Evolutionary conservation across 2,888 invertebrate species (phyloP).

Genomic region (Acrobeloides nanus): DNA sequence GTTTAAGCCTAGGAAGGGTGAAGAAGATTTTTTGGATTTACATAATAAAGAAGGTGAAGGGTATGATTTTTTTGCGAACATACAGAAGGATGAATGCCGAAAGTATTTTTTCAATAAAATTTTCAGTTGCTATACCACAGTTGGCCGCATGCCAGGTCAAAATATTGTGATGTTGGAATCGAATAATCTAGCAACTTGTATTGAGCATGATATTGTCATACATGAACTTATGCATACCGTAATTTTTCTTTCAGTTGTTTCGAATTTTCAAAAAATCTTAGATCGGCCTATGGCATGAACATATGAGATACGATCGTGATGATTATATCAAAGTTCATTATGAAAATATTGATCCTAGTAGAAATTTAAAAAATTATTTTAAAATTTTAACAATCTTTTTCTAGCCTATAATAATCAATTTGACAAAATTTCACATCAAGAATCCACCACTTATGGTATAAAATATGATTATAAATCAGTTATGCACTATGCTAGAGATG

Average conservation of each 20-base stretch:
- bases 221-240: conserved; percentile 36
- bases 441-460: conserved; percentile 39
- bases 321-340: conserved; percentile 39
- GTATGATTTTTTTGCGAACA: conserved; percentile 13
- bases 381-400: conserved; percentile 7
- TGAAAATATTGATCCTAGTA: conserved; percentile 34
- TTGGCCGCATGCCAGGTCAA: conserved; percentile 35
- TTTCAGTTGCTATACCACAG: conserved; percentile 44
- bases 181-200: conserved; percentile 36
- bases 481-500: conserved; percentile 28
- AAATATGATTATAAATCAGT: conserved; percentile 36
- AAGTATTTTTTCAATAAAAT: not conserved
- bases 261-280: too few relatives aligned
- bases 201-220: conserved; percentile 31
- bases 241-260: conserved; percentile 6
- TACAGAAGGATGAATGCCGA: not conserved
- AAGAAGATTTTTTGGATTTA: conserved; percentile 40
- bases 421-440: conserved; percentile 30
- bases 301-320: conserved; percentile 47
- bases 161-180: conserved; percentile 50
- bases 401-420: conserved; percentile 28
- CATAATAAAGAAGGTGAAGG: conserved; percentile 39
- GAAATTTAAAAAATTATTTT: not conserved
- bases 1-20: conserved; percentile 26
- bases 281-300: conserved; percentile 48